Base-by-base conservation (phyloP, 2,888 invertebrate species). In the Tetrapedia diversipes region DNA sequence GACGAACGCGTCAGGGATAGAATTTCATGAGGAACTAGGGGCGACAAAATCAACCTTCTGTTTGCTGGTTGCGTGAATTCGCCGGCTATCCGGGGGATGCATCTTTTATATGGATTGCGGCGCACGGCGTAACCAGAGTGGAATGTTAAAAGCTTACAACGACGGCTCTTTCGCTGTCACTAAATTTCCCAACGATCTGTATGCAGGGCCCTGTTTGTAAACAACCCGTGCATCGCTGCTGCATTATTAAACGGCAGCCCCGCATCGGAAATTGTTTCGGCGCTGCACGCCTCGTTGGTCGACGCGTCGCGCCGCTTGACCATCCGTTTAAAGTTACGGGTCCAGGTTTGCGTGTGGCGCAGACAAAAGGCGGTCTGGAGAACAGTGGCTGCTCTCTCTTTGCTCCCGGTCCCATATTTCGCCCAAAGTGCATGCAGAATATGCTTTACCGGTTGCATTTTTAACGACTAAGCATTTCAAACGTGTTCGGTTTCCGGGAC, bases 61-160 rank as follows among this genome's bases (percentile, higher is more conserved):
- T 53, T 60, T 27, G 56, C 39, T 32, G 63, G 24, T 32, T 22
- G 29, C 68, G 56, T 66, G 61, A 78, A 65, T 51, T 41, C 57
- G 34, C 4, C 14, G 57, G 43, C 63, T 53, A 74, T 63, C 63
- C 37, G 24, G 24, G 24, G 24, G 19, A 45, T 68, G 59, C 68
- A 64, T 68, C 74, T 68, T 74, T 74, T 64, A 64, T 68, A 68
- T 66, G 60, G 71, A 72, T 59, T 53, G 71, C 39, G 59, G 54
- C 11, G 32, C 22, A 32, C 29, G 14, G 34, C 43, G 22, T 43
- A 39, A 24, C 47, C 63, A 64, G 57, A 45, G 63, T 59, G 71
- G 66, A 60, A 72, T 72, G 71, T 64, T 72, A 72, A 72, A 66
- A 66, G 66, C 65, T 32, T 29, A 32, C 34, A 49, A 16, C 37